Percentiles rank a stretch among this genome's conserved stretches.
Evolutionary conservation across 2,888 invertebrate species (phyloP).

Genomic region (Phaedon cochleariae): DNA sequence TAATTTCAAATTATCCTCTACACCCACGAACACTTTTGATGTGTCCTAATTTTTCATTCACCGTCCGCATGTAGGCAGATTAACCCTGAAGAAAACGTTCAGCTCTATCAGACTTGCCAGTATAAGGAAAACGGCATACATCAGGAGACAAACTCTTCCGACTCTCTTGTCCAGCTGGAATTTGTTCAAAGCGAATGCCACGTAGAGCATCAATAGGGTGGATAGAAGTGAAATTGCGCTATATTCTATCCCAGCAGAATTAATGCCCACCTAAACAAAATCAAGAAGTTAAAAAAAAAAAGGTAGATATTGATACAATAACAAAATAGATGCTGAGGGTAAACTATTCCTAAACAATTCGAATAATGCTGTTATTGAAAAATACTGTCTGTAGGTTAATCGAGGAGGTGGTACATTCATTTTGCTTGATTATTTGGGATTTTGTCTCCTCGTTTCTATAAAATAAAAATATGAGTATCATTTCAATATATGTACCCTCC

Average conservation of each 20-base stretch:
- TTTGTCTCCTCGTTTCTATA: no score
- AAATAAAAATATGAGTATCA: no score
- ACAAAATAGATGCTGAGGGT: no score
- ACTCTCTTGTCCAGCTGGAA: slow-evolving; percentile 87
- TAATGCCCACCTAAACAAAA: slow-evolving; percentile 75
- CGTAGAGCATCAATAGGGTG: slow-evolving; percentile 83
- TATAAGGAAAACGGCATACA: slow-evolving; percentile 88
- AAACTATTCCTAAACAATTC: no score
- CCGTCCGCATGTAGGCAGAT: slow-evolving; percentile 78
- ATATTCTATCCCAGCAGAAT: slow-evolving; percentile 90
- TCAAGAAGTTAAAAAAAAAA: not conserved
- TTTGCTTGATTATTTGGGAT: no score
- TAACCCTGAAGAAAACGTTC: slow-evolving; percentile 92
- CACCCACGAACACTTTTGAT: slow-evolving; percentile 5
- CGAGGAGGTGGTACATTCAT: no score
- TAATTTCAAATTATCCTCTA: not conserved
- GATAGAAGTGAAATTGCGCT: slow-evolving; percentile 89
- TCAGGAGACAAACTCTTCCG: slow-evolving; percentile 83
- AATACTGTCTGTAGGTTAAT: no score
- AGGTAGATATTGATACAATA: no score
- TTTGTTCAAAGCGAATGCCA: slow-evolving; percentile 86
- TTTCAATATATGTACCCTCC: no score
- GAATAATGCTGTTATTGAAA: no score
- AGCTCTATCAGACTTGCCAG: slow-evolving; percentile 91
- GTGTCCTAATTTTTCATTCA: slow-evolving; percentile 18